Percentiles rank a stretch among this genome's conserved stretches.
phyloP scores from a whole-genome alignment of 1,140 invertebrate genomes.

The Cydia amplana region DNA sequence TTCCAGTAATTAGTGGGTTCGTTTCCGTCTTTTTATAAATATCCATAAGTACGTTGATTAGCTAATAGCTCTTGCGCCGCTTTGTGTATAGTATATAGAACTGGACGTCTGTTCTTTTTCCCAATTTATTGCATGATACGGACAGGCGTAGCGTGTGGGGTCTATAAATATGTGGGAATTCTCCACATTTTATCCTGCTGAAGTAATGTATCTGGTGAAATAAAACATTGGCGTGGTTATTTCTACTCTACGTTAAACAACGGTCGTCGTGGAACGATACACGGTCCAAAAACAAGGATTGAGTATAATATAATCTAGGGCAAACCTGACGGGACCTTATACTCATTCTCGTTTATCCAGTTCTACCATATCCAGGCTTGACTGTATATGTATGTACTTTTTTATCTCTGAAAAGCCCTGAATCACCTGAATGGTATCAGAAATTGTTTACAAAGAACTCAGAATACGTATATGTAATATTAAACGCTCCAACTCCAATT shows the following conservation, averaged over 20 bases:
- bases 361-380: too few species aligned
- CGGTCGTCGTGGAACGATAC: not conserved
- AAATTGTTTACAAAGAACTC: not conserved
- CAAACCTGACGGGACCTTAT: too few species aligned
- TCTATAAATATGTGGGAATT: slow-evolving; percentile 15
- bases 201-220: slow-evolving; percentile 16
- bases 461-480: not conserved
- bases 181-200: slow-evolving; percentile 6
- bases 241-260: slow-evolving; percentile 12
- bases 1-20: not conserved
- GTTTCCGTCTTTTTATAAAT: not conserved
- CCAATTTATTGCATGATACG: slow-evolving; percentile 2
- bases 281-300: not conserved
- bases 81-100: not conserved
- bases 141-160: not conserved
- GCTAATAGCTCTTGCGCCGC: not conserved
- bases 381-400: too few species aligned
- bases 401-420: not conserved
- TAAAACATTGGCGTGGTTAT: slow-evolving; percentile 2
- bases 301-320: too few species aligned
- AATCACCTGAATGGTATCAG: not conserved
- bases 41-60: not conserved
- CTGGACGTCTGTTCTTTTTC: not conserved
- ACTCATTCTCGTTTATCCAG: too few species aligned
- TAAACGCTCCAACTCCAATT: not conserved